These are phyloP conservation scores for Amphiduros pacificus DNA, from an alignment of 2,888 invertebrate species.

Conservation along the genomic window DNA sequence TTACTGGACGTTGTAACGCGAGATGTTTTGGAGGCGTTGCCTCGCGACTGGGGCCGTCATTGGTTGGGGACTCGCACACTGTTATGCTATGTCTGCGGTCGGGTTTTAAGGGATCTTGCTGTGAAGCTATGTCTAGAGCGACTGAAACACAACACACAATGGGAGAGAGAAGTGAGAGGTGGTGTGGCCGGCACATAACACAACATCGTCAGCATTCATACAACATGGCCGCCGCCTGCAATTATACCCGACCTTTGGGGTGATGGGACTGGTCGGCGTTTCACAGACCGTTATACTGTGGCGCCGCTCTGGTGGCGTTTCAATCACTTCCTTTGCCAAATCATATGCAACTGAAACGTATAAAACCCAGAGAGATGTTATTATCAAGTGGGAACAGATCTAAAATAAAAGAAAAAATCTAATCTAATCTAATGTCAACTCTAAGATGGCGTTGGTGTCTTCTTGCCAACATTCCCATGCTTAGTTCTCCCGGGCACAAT, in stretches of 20 bases:
- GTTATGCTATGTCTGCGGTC: constrained; percentile 44
- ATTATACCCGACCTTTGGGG: constrained; percentile 12
- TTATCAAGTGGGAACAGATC: too few relatives aligned
- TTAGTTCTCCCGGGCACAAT: too few relatives aligned
- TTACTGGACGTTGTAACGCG: too few relatives aligned
- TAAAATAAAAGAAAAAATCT: too few relatives aligned
- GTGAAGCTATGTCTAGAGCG: constrained; percentile 6
- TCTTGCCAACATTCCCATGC: too few relatives aligned
- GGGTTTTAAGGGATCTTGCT: not conserved
- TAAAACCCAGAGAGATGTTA: too few relatives aligned
- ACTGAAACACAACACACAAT: constrained; percentile 2
- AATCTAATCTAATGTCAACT: too few relatives aligned
- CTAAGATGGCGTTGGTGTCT: too few relatives aligned
- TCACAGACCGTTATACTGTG: constrained; percentile 34
- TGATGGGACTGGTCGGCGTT: constrained; percentile 15
- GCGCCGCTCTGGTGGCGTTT: constrained; percentile 23
- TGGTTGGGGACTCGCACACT: constrained; percentile 45
- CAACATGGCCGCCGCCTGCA: not conserved
- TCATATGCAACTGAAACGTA: constrained; percentile 18
- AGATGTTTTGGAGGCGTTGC: not conserved
- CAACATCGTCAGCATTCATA: not conserved
- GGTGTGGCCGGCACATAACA: not conserved
- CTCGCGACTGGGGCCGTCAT: not conserved
- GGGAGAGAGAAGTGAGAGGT: not conserved
- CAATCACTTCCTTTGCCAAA: too few relatives aligned